Evolutionary conservation across 2,888 invertebrate species (phyloP).

Genomic region (Eupeodes luniger): DNA sequence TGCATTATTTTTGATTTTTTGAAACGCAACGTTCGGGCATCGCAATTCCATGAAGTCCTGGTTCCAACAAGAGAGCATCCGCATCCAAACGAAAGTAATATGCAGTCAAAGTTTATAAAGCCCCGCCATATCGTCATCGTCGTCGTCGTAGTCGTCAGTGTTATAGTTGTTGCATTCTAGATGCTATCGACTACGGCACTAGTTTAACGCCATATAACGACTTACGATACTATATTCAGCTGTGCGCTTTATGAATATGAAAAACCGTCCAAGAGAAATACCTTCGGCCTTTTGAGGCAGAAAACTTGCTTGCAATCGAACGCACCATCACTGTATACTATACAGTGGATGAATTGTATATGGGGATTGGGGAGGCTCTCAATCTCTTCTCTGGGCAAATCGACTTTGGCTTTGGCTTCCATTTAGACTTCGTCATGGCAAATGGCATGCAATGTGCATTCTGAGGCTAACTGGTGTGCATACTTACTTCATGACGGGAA

Average conservation of each 20-base stretch:
- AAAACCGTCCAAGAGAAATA: conserved; percentile 61
- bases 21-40: conserved; percentile 5
- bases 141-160: too few species aligned
- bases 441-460: conserved; percentile 73
- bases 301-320: conserved; percentile 68
- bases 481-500: conserved; percentile 61
- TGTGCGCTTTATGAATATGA: conserved; percentile 36
- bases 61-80: conserved; percentile 36
- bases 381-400: not conserved
- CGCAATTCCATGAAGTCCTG: not conserved
- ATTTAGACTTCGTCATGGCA: conserved; percentile 13
- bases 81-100: conserved; percentile 64
- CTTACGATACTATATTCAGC: conserved; percentile 29
- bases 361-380: not conserved
- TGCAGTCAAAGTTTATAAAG: conserved; percentile 50
- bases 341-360: not conserved
- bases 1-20: conserved; percentile 35
- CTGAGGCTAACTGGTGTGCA: conserved; percentile 65
- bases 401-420: conserved; percentile 17
- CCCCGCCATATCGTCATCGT: not conserved
- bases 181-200: conserved; percentile 42
- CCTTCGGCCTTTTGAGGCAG: conserved; percentile 70
- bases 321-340: conserved; percentile 28
- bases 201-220: conserved; percentile 35
- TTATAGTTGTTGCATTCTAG: conserved; percentile 51